Base-by-base conservation (phyloP, 2,888 invertebrate species). In the Helobdella robusta region DNA sequence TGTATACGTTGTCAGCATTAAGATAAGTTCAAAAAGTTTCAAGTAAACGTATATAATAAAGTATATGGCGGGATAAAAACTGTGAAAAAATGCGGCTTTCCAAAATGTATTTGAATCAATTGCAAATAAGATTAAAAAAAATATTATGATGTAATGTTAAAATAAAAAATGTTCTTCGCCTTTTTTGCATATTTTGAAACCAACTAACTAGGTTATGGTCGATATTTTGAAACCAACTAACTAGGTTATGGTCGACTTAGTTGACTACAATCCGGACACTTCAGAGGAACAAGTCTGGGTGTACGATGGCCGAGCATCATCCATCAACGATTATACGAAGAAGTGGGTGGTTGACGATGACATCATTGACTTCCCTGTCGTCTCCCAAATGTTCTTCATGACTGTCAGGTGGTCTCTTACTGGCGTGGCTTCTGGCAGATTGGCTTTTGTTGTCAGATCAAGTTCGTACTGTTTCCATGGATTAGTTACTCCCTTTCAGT, bases 281-380 rank as follows among this genome's bases (percentile, higher is more conserved):
- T 59, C 60, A n/a, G 71, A 73, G 3, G 79, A 79, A 69, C 73
- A 74, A 52, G 74, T 78, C 11, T 74, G 73, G 0, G 70, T 77
- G 20, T 76, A 71, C 64, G 74, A 76, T 63, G 61, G 65, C 23
- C 59, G 66, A 4, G n/a, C 23, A 5, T 8, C 28, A 2, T n/a
- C 18, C 18, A 67, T 70, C 23, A 25, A n/a, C 4, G 23, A 20
- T 2, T 20, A 15, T 32, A 69, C 68, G 4, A 58, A 35, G 20
- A 32, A 59, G 5, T 72, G 72, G 72, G 32, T 54, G 35, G 65
- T 72, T 1, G 72, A 87, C 72, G 83, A 89, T 35, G 93, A 97
- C 79, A 79, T 92, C 65, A 87, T 89, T 0, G 86, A 89, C 18
- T 97, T 98, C 76, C 97, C 97, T 0, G 85, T 88, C 0, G 86